phyloP scores from a whole-genome alignment of 2,113 vertebrate genomes.

The Apaloderma vittatum region DNA sequence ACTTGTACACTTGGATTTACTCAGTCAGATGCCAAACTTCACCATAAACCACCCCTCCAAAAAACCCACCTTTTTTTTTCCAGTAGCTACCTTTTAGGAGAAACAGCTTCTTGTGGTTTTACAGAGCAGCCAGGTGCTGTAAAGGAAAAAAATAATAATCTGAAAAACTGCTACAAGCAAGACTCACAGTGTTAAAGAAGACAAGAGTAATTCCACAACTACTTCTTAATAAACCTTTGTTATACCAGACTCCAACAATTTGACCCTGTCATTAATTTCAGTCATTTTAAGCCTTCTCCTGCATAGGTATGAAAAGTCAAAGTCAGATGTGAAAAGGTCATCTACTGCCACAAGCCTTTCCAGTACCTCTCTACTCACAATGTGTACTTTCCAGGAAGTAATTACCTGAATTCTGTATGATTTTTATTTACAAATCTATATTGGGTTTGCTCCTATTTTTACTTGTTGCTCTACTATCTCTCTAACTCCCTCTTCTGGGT shows the following conservation, averaged over 20 bases:
- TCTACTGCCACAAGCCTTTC: neutral
- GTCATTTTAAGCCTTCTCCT: neutral
- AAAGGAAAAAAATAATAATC: neutral
- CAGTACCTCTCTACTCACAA: neutral
- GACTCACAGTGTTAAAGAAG: neutral
- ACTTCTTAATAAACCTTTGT: neutral
- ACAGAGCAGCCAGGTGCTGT: slow-evolving; percentile 48
- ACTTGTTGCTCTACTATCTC: neutral
- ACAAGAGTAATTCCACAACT: neutral
- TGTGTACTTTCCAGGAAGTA: neutral
- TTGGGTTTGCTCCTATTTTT: neutral
- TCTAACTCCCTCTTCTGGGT: neutral
- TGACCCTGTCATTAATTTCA: neutral
- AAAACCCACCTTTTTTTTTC: neutral
- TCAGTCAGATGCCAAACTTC: neutral
- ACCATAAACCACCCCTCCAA: neutral
- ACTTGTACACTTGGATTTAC: neutral
- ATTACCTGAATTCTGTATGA: neutral
- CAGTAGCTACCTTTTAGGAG: slow-evolving; percentile 63
- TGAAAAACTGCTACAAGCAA: neutral
- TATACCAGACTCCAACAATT: neutral
- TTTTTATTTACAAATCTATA: neutral
- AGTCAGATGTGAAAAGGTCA: neutral
- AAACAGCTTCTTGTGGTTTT: slow-evolving; percentile 61
- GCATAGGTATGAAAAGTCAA: neutral